A percentile compares a stretch with the other conserved stretches of the same genome.
phyloP scores from a whole-genome alignment of 1,140 invertebrate genomes.

The Idris sp. region DNA sequence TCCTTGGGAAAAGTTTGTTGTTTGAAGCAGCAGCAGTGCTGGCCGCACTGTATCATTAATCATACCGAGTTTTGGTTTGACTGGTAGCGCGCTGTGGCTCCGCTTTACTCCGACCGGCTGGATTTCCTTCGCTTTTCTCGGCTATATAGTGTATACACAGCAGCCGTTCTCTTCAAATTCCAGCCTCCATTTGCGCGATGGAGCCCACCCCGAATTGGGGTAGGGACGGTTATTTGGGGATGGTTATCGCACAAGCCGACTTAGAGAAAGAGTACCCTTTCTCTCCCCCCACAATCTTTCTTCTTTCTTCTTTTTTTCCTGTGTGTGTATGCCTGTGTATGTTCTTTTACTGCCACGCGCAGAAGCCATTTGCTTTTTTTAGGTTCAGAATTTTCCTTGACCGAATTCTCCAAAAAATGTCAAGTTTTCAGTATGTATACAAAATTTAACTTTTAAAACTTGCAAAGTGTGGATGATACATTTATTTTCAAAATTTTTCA shows the following conservation, averaged over 20 bases:
- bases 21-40: constrained; percentile 80
- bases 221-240: constrained; percentile 61
- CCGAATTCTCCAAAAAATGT: too few species aligned
- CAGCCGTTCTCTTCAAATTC: constrained; percentile 46
- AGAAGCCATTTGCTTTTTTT: constrained; percentile 63
- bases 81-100: constrained; percentile 76
- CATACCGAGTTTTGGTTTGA: constrained; percentile 82
- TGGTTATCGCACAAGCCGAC: constrained; percentile 64
- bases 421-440: too few species aligned
- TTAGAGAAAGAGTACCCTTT: constrained; percentile 62
- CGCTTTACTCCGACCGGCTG: constrained; percentile 55
- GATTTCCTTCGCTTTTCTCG: constrained; percentile 66
- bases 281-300: constrained; percentile 16
- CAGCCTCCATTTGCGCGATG: constrained; percentile 54
- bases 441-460: too few species aligned
- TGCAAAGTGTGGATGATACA: too few species aligned
- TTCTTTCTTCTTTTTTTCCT: constrained; percentile 32
- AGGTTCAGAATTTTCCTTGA: constrained; percentile 6
- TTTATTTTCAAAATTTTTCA: too few species aligned
- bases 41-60: constrained; percentile 81
- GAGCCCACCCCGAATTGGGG: constrained; percentile 53
- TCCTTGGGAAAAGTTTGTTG: constrained; percentile 83
- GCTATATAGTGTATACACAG: constrained; percentile 41
- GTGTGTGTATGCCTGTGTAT: constrained; percentile 13
- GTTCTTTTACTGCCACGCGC: constrained; percentile 2